Conservation (phyloP, 1,140 invertebrate species). For the Drosophila novamexicana region DNA sequence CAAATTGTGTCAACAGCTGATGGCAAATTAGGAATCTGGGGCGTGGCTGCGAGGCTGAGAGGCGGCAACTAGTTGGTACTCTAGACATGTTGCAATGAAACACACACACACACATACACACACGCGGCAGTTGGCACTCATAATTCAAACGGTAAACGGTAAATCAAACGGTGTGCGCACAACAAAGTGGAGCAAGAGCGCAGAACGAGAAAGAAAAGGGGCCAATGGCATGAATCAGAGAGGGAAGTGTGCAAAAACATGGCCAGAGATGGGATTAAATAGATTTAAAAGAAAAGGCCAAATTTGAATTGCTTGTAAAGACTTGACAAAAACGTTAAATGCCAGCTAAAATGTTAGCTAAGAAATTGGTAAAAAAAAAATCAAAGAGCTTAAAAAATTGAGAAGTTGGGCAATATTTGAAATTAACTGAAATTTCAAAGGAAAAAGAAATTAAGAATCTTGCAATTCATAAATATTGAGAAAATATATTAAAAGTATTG, state of each 20-base stretch:
- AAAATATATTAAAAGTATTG: no score
- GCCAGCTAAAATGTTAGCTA: no score
- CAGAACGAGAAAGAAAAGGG: constrained; percentile 25
- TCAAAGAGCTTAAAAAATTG: no score
- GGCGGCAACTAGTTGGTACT: constrained; percentile 32
- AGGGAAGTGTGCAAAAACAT: not conserved
- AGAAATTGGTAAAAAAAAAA: no score
- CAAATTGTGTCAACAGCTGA: constrained; percentile 43
- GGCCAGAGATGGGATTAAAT: not conserved
- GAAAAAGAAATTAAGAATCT: no score
- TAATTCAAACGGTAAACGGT: constrained; percentile 65
- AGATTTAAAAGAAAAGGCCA: not conserved
- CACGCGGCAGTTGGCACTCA: constrained; percentile 27
- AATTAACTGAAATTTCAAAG: no score
- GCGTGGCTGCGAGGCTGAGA: constrained; percentile 14
- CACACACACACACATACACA: no score
- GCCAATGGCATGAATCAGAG: constrained; percentile 21
- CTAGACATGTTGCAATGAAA: constrained; percentile 24
- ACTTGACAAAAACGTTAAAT: no score
- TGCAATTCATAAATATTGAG: no score
- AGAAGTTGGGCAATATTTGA: no score
- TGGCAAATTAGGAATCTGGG: constrained; percentile 32
- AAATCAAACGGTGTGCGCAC: constrained; percentile 53
- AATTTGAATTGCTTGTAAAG: no score
- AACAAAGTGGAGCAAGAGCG: constrained; percentile 30